These are phyloP conservation scores for Agonopterix arenella DNA, from an alignment of 2,888 invertebrate genomes.

Conservation along the genomic window DNA sequence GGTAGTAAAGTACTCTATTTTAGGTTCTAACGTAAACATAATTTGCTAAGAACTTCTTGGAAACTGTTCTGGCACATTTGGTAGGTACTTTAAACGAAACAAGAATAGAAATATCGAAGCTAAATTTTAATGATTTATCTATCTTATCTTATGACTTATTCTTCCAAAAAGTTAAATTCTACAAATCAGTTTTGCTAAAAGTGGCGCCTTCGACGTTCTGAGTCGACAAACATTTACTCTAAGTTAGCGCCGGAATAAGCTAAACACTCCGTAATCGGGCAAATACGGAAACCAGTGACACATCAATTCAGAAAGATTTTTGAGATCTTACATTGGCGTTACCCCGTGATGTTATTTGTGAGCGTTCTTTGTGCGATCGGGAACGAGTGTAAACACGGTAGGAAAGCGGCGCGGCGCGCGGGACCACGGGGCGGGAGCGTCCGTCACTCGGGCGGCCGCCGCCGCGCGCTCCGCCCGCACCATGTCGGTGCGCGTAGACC, in stretches of 20 bases:
- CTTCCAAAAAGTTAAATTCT: too few relatives aligned
- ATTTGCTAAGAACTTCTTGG: too few relatives aligned
- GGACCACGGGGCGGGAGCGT: slow-evolving; percentile 10
- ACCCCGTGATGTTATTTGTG: slow-evolving; percentile 54
- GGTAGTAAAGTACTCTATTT: too few relatives aligned
- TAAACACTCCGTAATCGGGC: slow-evolving; percentile 45
- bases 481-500: slow-evolving; percentile 71
- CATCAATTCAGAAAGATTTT: slow-evolving; percentile 31
- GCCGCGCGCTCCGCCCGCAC: slow-evolving; percentile 69
- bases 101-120: too few relatives aligned
- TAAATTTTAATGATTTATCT: background rate
- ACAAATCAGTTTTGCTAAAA: too few relatives aligned
- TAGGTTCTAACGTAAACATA: too few relatives aligned
- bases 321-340: slow-evolving; percentile 38
- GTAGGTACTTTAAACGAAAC: too few relatives aligned
- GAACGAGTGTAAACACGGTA: slow-evolving; percentile 65
- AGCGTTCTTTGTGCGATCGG: slow-evolving; percentile 60
- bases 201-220: slow-evolving; percentile 1
- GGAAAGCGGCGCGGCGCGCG: slow-evolving; percentile 34
- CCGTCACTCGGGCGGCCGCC: slow-evolving; percentile 40
- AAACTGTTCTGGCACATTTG: too few relatives aligned
- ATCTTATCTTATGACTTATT: too few relatives aligned
- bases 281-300: slow-evolving; percentile 49
- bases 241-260: slow-evolving; percentile 31
- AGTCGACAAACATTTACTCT: slow-evolving; percentile 39